A percentile compares a stretch with the other conserved stretches of the same genome.
Evolutionary conservation across 2,797 vertebrate genomes (phyloP).

Genomic region (Benthosema pterotum): DNA sequence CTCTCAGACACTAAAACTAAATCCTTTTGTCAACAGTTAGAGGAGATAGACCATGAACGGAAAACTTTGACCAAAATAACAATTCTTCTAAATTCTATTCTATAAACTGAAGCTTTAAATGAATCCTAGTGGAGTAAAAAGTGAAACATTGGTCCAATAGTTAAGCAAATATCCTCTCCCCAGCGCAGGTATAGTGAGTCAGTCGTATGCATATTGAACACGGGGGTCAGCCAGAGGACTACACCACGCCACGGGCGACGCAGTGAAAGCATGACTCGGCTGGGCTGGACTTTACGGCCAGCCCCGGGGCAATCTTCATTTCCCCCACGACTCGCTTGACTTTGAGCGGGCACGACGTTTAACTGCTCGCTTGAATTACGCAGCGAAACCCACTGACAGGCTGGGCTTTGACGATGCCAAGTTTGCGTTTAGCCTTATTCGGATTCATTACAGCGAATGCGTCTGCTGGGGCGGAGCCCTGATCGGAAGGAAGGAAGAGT

Average conservation of each 20-base stretch:
- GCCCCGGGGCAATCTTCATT: constrained; percentile 40
- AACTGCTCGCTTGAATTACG: constrained; percentile 57
- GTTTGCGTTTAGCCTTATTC: constrained; percentile 42
- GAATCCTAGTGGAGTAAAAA: too few species aligned
- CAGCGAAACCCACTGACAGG: constrained; percentile 8
- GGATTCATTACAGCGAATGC: constrained; percentile 47
- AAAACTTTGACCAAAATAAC: too few species aligned
- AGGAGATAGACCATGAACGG: too few species aligned
- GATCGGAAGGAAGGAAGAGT: constrained; percentile 23
- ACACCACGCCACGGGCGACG: constrained; percentile 50
- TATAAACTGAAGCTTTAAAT: too few species aligned
- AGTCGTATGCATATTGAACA: constrained; percentile 15
- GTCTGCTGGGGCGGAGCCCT: constrained; percentile 28
- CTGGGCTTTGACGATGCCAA: constrained; percentile 39
- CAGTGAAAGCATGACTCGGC: constrained; percentile 33
- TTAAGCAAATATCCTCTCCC: too few species aligned
- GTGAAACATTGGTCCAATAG: too few species aligned
- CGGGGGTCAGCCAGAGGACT: constrained; percentile 21
- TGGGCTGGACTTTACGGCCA: constrained; percentile 42
- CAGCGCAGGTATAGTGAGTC: constrained; percentile 10
- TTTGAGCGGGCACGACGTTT: constrained; percentile 46
- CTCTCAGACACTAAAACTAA: too few species aligned
- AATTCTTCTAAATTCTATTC: too few species aligned
- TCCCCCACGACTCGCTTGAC: constrained; percentile 51
- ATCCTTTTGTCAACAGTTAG: too few species aligned